These are phyloP conservation scores for Araneus ventricosus DNA, from an alignment of 1,140 invertebrate species.

Conservation along the genomic window DNA sequence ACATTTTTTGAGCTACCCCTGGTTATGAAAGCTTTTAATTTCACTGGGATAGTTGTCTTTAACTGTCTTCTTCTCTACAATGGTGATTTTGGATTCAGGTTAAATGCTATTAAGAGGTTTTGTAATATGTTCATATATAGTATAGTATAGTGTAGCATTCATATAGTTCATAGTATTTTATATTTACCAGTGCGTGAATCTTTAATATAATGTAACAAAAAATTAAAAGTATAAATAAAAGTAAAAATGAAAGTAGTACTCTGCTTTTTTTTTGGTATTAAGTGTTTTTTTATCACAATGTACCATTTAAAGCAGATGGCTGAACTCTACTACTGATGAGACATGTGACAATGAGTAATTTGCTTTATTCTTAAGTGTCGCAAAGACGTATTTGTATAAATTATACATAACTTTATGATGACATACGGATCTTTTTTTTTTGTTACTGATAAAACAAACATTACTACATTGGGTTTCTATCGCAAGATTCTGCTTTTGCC, in stretches of 20 bases:
- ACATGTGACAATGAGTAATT: too few relatives aligned
- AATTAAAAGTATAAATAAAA: neutral
- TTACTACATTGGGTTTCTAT: too few relatives aligned
- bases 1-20: neutral
- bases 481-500: too few relatives aligned
- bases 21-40: neutral
- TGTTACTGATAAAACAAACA: too few relatives aligned
- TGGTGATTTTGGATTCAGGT: neutral
- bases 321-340: too few relatives aligned
- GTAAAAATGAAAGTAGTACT: neutral
- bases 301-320: too few relatives aligned
- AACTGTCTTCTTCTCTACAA: neutral
- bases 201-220: slow-evolving; percentile 1
- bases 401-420: too few relatives aligned
- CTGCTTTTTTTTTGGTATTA: neutral
- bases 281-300: neutral
- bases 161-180: neutral
- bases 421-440: too few relatives aligned
- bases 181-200: slow-evolving; percentile 1
- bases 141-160: neutral
- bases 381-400: too few relatives aligned
- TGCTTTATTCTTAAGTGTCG: too few relatives aligned
- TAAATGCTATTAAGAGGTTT: slow-evolving; percentile 14
- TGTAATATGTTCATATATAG: slow-evolving; percentile 17
- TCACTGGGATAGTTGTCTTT: slow-evolving; percentile 21